phyloP scores from a whole-genome alignment of 2,113 vertebrate genomes.

The Pao palembangensis region DNA sequence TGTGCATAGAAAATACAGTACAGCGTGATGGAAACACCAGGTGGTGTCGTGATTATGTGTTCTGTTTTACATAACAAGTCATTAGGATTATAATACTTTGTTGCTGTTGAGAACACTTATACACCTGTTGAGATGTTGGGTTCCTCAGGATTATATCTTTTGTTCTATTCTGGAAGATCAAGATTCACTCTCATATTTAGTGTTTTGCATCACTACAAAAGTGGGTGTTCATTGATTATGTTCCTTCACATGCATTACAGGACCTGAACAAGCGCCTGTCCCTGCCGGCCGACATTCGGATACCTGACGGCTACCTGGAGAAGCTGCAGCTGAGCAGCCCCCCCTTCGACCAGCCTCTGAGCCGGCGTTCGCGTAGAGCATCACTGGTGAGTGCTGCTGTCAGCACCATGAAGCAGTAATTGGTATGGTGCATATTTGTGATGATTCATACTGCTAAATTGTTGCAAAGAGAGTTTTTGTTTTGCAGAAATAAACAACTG shows the following conservation, averaged over 20 bases:
- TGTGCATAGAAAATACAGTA: conserved; percentile 56
- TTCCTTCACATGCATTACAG: conserved; percentile 55
- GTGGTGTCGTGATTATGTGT: conserved; percentile 18
- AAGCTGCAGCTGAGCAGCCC: conserved; percentile 96
- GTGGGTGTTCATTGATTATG: too few species aligned
- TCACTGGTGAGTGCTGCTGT: conserved; percentile 82
- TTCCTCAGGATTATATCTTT: too few species aligned
- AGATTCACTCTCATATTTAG: too few species aligned
- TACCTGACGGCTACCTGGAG: conserved; percentile 96
- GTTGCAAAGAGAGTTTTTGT: neutral
- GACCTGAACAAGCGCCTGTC: conserved; percentile 98
- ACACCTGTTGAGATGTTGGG: too few species aligned
- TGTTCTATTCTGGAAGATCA: too few species aligned
- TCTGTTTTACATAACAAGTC: conserved; percentile 54
- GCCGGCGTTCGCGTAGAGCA: conserved; percentile 91
- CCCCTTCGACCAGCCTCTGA: conserved; percentile 93
- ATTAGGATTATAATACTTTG: conserved; percentile 24
- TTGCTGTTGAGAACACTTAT: too few species aligned
- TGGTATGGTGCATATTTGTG: neutral
- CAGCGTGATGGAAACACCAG: conserved; percentile 41
- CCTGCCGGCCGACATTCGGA: conserved; percentile 94
- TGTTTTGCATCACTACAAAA: conserved; percentile 27
- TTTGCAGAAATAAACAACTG: neutral
- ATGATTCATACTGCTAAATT: neutral
- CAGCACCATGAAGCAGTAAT: too few species aligned